Conservation (phyloP, 2,113 vertebrate genomes). For the Mesoclemmys tuberculata region DNA sequence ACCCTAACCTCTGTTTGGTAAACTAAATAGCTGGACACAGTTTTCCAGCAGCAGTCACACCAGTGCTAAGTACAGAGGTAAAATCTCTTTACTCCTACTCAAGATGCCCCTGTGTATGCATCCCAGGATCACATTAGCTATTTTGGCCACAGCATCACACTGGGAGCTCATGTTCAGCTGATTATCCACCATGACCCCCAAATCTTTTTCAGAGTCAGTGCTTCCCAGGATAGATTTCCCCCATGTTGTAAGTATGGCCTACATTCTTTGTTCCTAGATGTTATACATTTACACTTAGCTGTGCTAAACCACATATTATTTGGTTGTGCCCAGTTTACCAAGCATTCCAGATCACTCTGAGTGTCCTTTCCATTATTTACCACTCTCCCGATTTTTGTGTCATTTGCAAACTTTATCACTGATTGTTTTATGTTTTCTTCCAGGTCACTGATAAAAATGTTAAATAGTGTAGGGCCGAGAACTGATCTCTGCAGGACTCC, state of each 20-base stretch:
- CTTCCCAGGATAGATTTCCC: not conserved
- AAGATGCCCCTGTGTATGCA: not conserved
- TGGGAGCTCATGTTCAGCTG: not conserved
- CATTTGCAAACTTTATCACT: not conserved
- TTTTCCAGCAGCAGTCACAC: not conserved
- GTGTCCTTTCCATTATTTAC: not conserved
- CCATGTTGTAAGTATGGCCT: not conserved
- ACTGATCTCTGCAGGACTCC: too few relatives aligned
- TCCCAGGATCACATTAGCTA: not conserved
- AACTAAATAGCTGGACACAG: not conserved
- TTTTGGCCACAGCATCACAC: not conserved
- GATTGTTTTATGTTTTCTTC: not conserved
- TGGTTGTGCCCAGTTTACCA: not conserved
- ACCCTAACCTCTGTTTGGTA: not conserved
- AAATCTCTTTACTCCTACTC: not conserved
- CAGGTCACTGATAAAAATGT: not conserved
- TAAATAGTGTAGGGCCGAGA: not conserved
- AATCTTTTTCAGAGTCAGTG: not conserved
- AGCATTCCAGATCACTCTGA: not conserved
- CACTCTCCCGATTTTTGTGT: not conserved
- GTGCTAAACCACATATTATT: not conserved
- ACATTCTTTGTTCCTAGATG: not conserved
- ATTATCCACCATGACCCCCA: not conserved
- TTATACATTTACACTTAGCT: not conserved
- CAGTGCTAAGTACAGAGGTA: not conserved